Conservation (phyloP, 1,140 invertebrate genomes). For the Rhagoletis zephyria region DNA sequence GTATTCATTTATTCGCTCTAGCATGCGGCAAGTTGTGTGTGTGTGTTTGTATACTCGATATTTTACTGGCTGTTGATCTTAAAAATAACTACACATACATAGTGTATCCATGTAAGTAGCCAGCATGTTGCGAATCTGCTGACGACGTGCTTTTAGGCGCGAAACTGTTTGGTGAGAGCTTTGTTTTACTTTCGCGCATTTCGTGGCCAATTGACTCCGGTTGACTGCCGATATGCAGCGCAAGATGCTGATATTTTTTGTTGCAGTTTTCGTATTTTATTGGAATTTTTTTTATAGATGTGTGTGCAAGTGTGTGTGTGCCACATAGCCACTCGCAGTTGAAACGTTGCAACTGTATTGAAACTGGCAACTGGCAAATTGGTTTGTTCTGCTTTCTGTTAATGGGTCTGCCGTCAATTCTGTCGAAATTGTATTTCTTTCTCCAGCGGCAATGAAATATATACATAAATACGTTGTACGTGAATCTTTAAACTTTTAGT, state of each 20-base stretch:
- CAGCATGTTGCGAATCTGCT: neutral
- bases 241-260: neutral
- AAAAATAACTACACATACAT: neutral
- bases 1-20: too few species aligned
- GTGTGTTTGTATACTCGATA: too few species aligned
- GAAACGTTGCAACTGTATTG: neutral
- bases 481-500: neutral
- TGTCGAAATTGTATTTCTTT: neutral
- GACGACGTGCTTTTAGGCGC: constrained; percentile 1
- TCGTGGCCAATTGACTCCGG: constrained; percentile 8
- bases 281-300: neutral
- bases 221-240: neutral
- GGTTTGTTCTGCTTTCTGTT: neutral
- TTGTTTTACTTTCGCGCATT: neutral
- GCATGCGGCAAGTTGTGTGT: too few species aligned
- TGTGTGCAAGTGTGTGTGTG: neutral
- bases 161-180: neutral
- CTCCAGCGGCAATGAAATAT: neutral
- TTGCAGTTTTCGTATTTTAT: neutral
- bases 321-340: neutral
- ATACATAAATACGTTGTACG: neutral
- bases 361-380: neutral
- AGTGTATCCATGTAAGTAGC: neutral
- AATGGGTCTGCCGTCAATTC: neutral
- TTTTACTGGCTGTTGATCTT: too few species aligned